Percentiles rank a stretch among this genome's conserved stretches.
Evolutionary conservation across 2,113 vertebrate genomes (phyloP).

Genomic region (Crotalus horridus): DNA sequence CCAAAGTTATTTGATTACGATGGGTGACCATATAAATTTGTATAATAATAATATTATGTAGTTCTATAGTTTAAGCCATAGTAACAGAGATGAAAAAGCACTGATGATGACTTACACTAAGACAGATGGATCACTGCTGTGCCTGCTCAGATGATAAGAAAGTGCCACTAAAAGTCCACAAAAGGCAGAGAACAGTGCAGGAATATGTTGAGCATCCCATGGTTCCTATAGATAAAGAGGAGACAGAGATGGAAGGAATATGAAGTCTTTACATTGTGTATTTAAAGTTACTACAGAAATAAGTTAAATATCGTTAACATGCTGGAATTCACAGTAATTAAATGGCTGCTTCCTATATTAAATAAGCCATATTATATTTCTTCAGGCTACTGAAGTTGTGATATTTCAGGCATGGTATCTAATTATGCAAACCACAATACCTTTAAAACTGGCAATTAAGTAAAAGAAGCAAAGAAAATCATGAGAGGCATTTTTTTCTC

Average conservation of each 20-base stretch:
- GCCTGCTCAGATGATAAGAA: slow-evolving; percentile 94
- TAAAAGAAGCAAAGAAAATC: slow-evolving; percentile 13
- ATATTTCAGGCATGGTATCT: slow-evolving; percentile 26
- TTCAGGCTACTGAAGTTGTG: slow-evolving; percentile 6
- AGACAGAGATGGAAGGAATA: slow-evolving; percentile 31
- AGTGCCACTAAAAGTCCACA: slow-evolving; percentile 91
- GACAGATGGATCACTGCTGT: slow-evolving; percentile 92
- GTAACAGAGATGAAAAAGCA: not conserved
- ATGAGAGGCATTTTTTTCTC: slow-evolving; percentile 15
- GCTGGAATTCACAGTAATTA: not conserved
- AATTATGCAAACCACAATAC: slow-evolving; percentile 12
- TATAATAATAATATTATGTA: not conserved
- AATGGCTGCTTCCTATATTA: not conserved
- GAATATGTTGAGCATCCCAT: slow-evolving; percentile 94
- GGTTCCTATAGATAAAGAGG: slow-evolving; percentile 76
- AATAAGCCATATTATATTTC: not conserved
- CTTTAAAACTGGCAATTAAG: slow-evolving; percentile 35
- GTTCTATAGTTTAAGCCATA: not conserved
- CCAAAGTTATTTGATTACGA: not conserved
- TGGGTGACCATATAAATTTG: not conserved
- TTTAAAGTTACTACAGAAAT: not conserved
- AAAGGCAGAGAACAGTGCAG: slow-evolving; percentile 91
- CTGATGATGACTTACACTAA: slow-evolving; percentile 79
- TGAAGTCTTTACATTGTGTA: slow-evolving; percentile 32
- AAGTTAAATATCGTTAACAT: not conserved